These are phyloP conservation scores for Meandrina meandrites DNA, from an alignment of 92 coral and sea anemone species.

Conservation along the genomic window DNA sequence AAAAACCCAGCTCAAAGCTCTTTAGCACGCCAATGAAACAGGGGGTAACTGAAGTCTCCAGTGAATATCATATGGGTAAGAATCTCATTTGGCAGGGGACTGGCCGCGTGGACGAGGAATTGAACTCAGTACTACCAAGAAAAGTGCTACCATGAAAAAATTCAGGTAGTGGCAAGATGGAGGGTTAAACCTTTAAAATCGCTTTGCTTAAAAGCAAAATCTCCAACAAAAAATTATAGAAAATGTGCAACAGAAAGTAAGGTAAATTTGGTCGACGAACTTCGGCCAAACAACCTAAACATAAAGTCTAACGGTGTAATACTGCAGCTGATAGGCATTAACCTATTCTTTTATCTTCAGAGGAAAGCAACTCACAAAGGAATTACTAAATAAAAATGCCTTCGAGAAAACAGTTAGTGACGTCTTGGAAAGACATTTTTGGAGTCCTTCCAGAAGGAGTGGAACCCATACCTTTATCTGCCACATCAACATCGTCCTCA, in stretches of 20 bases:
- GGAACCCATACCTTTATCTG: slow-evolving; percentile 13
- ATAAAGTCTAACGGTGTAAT: no score
- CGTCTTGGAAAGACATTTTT: neutral
- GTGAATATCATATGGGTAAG: no score
- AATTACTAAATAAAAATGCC: neutral
- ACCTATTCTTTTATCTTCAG: neutral
- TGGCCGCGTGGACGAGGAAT: neutral
- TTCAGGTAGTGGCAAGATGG: no score
- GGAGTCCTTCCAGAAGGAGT: neutral
- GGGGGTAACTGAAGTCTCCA: no score
- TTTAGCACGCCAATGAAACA: neutral
- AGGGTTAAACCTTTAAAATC: no score
- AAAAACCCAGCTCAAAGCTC: neutral
- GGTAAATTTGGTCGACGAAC: no score
- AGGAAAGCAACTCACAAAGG: neutral
- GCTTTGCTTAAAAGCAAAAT: no score
- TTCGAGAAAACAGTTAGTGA: neutral
- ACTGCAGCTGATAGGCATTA: no score
- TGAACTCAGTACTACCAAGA: neutral
- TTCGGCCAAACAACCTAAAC: no score
- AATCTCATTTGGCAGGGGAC: neutral
- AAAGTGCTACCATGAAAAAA: no score
- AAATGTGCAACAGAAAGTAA: no score
- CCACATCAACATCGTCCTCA: slow-evolving; percentile 44
- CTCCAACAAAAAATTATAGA: neutral